Evolutionary conservation across 2,113 vertebrate species (phyloP).

Genomic region (Lycocorax pyrrhopterus): DNA sequence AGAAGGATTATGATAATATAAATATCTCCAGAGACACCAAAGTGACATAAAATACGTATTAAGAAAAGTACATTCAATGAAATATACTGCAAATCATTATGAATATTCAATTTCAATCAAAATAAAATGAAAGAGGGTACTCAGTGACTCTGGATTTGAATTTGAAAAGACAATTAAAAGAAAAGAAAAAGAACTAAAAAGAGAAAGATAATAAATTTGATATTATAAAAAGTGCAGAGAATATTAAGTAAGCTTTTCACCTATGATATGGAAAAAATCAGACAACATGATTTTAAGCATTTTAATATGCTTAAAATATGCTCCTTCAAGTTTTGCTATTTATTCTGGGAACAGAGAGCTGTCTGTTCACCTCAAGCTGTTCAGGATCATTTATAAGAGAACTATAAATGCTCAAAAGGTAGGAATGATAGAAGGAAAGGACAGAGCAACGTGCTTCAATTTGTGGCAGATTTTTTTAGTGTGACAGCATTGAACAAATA

Average conservation of each 20-base stretch:
- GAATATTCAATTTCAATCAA: conserved; percentile 27
- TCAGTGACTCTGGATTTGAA: background rate
- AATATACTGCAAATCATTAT: background rate
- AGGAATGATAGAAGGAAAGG: background rate
- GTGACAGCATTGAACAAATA: background rate
- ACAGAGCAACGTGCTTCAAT: background rate
- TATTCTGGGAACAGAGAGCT: background rate
- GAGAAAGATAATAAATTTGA: background rate
- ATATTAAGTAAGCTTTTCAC: background rate
- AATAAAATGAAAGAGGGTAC: background rate
- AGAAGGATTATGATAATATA: background rate
- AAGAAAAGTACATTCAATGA: background rate
- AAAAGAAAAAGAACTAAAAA: background rate
- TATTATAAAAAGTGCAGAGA: background rate
- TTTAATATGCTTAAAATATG: background rate
- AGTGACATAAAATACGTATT: background rate
- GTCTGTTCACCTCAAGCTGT: background rate
- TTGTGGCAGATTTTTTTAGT: background rate
- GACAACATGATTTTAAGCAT: background rate
- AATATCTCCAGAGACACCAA: background rate
- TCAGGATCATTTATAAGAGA: background rate
- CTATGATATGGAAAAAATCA: background rate
- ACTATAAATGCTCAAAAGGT: background rate
- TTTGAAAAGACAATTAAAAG: background rate
- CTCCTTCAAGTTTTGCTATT: background rate